Conservation (phyloP, 1,140 invertebrate species). For the Hydropsyche tenuis region DNA sequence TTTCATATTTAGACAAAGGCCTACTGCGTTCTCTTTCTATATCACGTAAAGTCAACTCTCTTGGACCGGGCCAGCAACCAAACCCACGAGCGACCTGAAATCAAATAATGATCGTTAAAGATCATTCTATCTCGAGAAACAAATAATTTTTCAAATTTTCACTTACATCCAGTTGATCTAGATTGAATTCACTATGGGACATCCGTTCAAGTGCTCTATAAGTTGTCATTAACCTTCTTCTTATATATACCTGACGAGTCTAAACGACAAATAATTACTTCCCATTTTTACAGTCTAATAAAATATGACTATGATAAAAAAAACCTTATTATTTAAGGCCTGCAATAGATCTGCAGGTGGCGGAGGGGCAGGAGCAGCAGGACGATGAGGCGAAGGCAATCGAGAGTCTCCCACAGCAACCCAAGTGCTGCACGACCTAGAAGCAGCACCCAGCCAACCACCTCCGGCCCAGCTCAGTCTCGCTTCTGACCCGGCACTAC, state of each 20-base stretch:
- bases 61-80: slow-evolving; percentile 55
- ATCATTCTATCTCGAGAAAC: not conserved
- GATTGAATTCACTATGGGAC: slow-evolving; percentile 82
- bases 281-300: not conserved
- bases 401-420: slow-evolving; percentile 71
- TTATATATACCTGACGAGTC: slow-evolving; percentile 77
- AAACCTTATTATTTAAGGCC: slow-evolving; percentile 84
- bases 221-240: slow-evolving; percentile 76
- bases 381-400: slow-evolving; percentile 60
- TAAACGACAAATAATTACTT: slow-evolving; percentile 53
- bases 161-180: slow-evolving; percentile 73
- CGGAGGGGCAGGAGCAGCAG: slow-evolving; percentile 64
- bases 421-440: slow-evolving; percentile 86
- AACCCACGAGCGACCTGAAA: slow-evolving; percentile 51
- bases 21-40: slow-evolving; percentile 82
- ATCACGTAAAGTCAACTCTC: slow-evolving; percentile 74
- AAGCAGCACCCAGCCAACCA: slow-evolving; percentile 62
- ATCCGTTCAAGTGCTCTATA: slow-evolving; percentile 82
- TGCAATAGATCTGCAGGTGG: slow-evolving; percentile 77
- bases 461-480: slow-evolving; percentile 66
- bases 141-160: not conserved
- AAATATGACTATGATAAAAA: not conserved
- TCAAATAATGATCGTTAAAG: slow-evolving; percentile 13
- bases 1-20: slow-evolving; percentile 83
- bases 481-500: slow-evolving; percentile 70